A percentile compares a stretch with the other conserved stretches of the same genome.
phyloP scores from a whole-genome alignment of 1,140 invertebrate genomes.

The Drosophila santomea region DNA sequence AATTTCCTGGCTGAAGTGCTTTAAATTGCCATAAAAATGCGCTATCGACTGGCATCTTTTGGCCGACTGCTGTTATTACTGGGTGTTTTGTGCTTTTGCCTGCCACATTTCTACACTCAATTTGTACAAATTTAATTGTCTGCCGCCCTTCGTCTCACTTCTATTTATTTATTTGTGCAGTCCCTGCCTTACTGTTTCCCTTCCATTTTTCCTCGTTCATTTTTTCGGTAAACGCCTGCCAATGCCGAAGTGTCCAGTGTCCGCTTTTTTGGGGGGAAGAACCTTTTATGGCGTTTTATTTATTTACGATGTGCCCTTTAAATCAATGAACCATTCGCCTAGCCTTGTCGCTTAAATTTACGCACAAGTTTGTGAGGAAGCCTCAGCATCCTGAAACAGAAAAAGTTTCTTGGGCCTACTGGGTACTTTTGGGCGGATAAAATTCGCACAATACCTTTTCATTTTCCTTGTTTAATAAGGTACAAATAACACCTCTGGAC shows the following conservation, averaged over 20 bases:
- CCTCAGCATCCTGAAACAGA: slow-evolving; percentile 12
- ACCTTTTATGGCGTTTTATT: slow-evolving; percentile 79
- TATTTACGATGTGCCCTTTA: slow-evolving; percentile 79
- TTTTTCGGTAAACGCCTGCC: slow-evolving; percentile 67
- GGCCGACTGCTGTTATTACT: slow-evolving; percentile 30
- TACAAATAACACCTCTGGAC: neutral
- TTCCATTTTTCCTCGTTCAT: slow-evolving; percentile 38
- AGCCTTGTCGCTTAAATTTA: slow-evolving; percentile 77
- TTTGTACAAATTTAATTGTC: slow-evolving; percentile 83
- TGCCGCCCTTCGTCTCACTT: slow-evolving; percentile 57
- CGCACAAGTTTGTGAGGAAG: slow-evolving; percentile 52
- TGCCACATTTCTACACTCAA: slow-evolving; percentile 81
- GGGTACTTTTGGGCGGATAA: neutral
- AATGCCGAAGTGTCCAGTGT: slow-evolving; percentile 57
- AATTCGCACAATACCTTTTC: neutral
- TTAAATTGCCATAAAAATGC: slow-evolving; percentile 80
- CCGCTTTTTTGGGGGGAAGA: slow-evolving; percentile 30
- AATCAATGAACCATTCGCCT: slow-evolving; percentile 78
- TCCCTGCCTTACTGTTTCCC: slow-evolving; percentile 18
- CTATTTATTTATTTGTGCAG: slow-evolving; percentile 59
- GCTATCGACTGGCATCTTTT: slow-evolving; percentile 71
- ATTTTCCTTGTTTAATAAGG: neutral
- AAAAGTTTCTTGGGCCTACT: slow-evolving; percentile 10
- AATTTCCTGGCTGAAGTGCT: slow-evolving; percentile 74
- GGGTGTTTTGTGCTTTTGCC: slow-evolving; percentile 47